Evolutionary conservation across 2,797 vertebrate species (phyloP).

Genomic region (Leucoraja ocellata): DNA sequence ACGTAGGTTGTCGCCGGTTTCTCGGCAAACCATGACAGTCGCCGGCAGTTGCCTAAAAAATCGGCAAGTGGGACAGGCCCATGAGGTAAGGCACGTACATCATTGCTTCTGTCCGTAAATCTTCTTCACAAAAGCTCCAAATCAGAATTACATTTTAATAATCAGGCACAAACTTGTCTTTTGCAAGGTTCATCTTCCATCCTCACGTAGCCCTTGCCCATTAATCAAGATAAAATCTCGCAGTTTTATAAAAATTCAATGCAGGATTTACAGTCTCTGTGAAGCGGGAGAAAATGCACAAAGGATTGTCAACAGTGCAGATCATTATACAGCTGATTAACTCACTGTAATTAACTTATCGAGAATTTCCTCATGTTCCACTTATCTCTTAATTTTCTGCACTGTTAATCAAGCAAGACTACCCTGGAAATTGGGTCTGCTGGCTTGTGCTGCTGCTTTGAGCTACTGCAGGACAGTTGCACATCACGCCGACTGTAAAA

Average conservation of each 20-base stretch:
- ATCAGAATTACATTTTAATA: neutral
- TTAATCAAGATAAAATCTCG: neutral
- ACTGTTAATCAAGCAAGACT: neutral
- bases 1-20: too few species aligned
- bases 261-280: neutral
- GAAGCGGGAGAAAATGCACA: neutral
- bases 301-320: neutral
- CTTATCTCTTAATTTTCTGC: conserved; percentile 16
- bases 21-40: too few species aligned
- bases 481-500: neutral
- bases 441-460: neutral
- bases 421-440: neutral
- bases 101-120: neutral
- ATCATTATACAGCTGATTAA: conserved; percentile 28
- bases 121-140: neutral
- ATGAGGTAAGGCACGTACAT: too few species aligned
- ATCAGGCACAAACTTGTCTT: neutral
- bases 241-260: neutral
- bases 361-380: conserved; percentile 28
- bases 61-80: too few species aligned
- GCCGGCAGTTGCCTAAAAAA: too few species aligned
- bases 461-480: neutral
- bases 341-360: conserved; percentile 29
- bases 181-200: neutral
- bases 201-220: neutral